Evolutionary conservation across 2,888 invertebrate species (phyloP).

Genomic region (Apamea monoglypha): DNA sequence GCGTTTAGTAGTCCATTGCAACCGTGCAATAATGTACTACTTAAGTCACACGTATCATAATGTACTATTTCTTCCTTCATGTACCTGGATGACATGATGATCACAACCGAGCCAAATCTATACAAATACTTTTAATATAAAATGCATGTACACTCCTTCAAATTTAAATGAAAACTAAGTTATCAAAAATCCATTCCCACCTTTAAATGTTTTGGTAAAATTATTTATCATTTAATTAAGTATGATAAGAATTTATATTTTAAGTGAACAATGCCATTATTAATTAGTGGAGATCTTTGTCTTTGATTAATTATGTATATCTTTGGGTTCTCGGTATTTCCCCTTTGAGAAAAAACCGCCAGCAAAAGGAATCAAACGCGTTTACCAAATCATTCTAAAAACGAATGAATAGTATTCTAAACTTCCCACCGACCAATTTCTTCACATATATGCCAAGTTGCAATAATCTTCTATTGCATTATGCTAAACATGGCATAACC

Average conservation of each 20-base stretch:
- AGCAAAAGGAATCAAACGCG: background rate
- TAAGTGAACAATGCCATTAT: slow-evolving; percentile 10
- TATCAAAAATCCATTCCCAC: background rate
- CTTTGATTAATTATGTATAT: slow-evolving; percentile 18
- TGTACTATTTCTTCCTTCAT: too few relatives aligned
- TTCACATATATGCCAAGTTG: too few relatives aligned
- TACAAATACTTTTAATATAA: background rate
- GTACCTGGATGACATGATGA: background rate
- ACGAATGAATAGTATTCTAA: background rate
- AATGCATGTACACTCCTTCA: background rate
- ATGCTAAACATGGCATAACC: too few relatives aligned
- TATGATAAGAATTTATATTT: slow-evolving; percentile 35
- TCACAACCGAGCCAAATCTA: background rate
- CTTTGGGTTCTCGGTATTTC: background rate
- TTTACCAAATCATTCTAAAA: background rate
- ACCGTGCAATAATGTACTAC: too few relatives aligned
- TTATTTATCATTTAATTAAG: slow-evolving; percentile 32
- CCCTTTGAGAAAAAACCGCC: background rate
- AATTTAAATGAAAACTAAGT: slow-evolving; percentile 10
- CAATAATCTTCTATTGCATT: too few relatives aligned
- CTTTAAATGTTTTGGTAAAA: slow-evolving; percentile 7
- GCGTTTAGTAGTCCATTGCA: too few relatives aligned
- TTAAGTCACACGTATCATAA: too few relatives aligned
- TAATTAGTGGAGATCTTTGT: slow-evolving; percentile 23
- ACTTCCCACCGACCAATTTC: background rate